Evolutionary conservation across 2,888 invertebrate species (phyloP), one percentile per base, ranked within the genome.

Genomic region (Andrena praecox): DNA sequence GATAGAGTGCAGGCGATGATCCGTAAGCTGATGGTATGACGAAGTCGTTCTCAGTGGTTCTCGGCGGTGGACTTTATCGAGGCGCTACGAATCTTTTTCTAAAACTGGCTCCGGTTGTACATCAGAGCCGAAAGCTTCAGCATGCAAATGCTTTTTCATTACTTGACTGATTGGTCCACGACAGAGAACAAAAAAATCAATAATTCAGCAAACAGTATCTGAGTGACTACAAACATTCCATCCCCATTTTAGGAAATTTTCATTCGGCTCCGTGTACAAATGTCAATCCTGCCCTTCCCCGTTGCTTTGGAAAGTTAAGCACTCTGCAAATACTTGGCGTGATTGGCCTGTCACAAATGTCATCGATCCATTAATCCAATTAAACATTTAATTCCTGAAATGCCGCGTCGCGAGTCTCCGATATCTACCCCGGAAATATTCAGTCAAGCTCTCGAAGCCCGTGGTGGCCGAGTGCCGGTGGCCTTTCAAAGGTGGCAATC

Each of bases 1-100:
- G 56, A 67, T 64, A 62, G 68, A 56, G 54, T 54, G 42, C 60
- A 75, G 54, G 31, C 70, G 75, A 78, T 69, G 71, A 78, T 72
- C 82, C 31, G 54, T 84, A 56, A 75, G 81, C 64, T 59, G 63
- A 64, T 64, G 67, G 75, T 64, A 73, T 20, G 77, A 71, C 74
- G 64, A 66, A 66, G 68, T 62, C 66, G 35, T 77, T 71, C 63
- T 27, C 69, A 70, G 66, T 66, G 56, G 64, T 62, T 80, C 73
- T 77, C 68, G 12, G 12, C 48, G 27, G 16, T 2, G 10, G 16
- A 29, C 2, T 24, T 50, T 16, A 48, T 0, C 2, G 0, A 24
- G 50, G 8, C 27, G 29, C 12, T 5, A 16, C 59, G 10, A 20
- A 27, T n/a, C 16, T 12, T 10, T 10, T n/a, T n/a, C 2, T 8